Evolutionary conservation across 2,888 invertebrate species (phyloP).

Genomic region (Cantharis lateralis): DNA sequence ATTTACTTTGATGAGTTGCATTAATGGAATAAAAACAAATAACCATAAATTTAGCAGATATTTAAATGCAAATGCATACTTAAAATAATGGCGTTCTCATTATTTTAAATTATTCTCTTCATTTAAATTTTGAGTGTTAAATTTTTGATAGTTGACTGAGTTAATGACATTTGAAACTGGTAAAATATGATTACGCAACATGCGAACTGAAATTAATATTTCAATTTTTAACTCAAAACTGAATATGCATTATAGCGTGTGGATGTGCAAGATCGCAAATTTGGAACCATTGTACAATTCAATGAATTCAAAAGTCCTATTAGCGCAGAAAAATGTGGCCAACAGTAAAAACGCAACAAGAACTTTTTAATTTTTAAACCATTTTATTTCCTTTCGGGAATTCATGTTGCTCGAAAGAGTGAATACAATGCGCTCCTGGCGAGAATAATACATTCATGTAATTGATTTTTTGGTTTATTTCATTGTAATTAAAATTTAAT

Average conservation of each 20-base stretch:
- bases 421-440: too few species aligned
- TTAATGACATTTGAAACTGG: background rate
- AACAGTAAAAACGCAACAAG: background rate
- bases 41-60: background rate
- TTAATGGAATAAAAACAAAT: background rate
- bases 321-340: background rate
- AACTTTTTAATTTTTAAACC: background rate
- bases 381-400: background rate
- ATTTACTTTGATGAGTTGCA: background rate
- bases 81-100: background rate
- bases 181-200: background rate
- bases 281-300: background rate
- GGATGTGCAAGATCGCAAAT: background rate
- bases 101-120: background rate
- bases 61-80: background rate
- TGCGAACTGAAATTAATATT: background rate
- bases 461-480: too few species aligned
- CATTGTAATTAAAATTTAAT: too few species aligned
- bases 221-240: background rate
- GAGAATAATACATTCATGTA: too few species aligned
- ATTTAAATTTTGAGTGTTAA: background rate
- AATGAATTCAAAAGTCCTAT: background rate
- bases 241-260: background rate
- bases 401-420: background rate
- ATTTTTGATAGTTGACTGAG: background rate